Evolutionary conservation across 1,140 invertebrate genomes (phyloP).

Genomic region (Diachasma alloeum): DNA sequence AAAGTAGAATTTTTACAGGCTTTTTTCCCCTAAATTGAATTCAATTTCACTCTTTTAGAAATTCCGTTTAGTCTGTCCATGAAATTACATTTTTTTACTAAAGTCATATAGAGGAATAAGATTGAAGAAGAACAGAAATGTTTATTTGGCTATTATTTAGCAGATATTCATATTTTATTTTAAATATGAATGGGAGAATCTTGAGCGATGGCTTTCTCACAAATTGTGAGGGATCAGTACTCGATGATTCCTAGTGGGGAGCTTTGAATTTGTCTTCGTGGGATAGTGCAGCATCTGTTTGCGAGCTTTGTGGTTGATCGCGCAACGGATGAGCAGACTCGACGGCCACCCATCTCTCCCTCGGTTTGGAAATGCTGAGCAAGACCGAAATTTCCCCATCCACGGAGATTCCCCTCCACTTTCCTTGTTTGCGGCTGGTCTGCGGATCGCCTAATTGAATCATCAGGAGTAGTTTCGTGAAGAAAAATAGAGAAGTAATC

Average conservation of each 20-base stretch:
- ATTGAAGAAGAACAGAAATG: too few species aligned
- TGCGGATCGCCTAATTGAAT: slow-evolving; percentile 22
- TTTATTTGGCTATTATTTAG: too few species aligned
- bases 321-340: background rate
- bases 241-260: background rate
- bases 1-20: too few species aligned
- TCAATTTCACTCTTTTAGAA: too few species aligned
- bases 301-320: slow-evolving; percentile 34
- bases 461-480: slow-evolving; percentile 6
- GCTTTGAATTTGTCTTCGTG: background rate
- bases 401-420: background rate
- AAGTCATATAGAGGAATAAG: too few species aligned
- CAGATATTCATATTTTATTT: too few species aligned
- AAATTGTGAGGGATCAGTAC: background rate
- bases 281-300: slow-evolving; percentile 26
- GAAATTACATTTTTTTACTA: too few species aligned
- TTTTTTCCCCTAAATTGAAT: too few species aligned
- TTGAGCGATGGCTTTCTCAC: background rate
- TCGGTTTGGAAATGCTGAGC: slow-evolving; percentile 50
- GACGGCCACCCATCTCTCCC: slow-evolving; percentile 21
- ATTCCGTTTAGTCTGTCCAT: too few species aligned
- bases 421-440: slow-evolving; percentile 51
- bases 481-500: slow-evolving; percentile 11
- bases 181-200: background rate
- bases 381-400: slow-evolving; percentile 52